phyloP scores from a whole-genome alignment of 35 echinoderm and acorn worm species.

The Lytechinus variegatus region DNA sequence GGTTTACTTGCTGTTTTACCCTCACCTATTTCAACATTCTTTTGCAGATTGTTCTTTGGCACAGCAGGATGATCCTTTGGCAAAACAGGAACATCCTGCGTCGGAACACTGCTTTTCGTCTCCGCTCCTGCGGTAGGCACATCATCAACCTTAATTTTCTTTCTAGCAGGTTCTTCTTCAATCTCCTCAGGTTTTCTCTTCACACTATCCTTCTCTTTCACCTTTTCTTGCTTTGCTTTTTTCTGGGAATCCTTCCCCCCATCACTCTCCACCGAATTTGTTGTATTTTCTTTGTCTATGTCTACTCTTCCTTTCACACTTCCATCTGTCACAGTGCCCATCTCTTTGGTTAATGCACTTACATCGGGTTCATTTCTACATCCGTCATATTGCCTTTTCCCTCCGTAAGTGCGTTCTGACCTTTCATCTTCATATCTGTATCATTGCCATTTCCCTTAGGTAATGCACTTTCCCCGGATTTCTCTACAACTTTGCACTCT shows the following conservation, averaged over 20 bases:
- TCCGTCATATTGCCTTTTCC: not conserved
- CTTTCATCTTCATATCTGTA: not conserved
- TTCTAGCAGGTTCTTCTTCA: not conserved
- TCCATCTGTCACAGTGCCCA: not conserved
- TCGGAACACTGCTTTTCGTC: not conserved
- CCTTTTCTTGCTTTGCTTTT: not conserved
- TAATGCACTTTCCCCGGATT: not conserved
- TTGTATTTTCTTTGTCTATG: not conserved
- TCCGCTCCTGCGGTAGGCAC: not conserved
- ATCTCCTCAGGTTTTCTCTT: not conserved
- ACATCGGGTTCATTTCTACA: not conserved
- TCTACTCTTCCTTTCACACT: not conserved
- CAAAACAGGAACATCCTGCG: not conserved
- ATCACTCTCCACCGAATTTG: not conserved
- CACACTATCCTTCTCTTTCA: constrained; percentile 3
- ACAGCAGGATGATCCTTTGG: not conserved
- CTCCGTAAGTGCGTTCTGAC: not conserved
- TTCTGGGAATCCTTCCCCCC: not conserved
- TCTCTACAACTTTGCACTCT: not conserved
- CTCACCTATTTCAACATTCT: not conserved
- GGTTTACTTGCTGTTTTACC: not conserved
- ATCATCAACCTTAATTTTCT: not conserved
- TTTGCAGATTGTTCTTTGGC: not conserved
- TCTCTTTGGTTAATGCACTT: not conserved
- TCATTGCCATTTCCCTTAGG: not conserved